These are phyloP conservation scores for Odontocerum albicorne DNA, from an alignment of 2,888 invertebrate genomes.

Conservation along the genomic window DNA sequence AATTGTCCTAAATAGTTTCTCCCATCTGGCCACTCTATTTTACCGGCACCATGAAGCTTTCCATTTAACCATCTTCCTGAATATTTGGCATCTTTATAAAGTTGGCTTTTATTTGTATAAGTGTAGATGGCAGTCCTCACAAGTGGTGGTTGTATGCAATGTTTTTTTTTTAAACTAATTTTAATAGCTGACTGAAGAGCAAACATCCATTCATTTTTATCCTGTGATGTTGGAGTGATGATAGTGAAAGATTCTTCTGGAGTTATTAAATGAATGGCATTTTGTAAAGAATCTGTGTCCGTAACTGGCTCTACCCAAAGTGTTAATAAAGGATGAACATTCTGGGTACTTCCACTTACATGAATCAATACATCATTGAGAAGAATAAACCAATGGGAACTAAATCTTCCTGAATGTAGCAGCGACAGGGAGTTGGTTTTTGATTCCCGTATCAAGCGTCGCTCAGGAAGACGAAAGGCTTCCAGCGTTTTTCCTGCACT, in stretches of 20 bases:
- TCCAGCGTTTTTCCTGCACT: conserved; percentile 66
- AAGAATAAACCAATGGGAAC: conserved; percentile 78
- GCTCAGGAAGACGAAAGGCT: conserved; percentile 62
- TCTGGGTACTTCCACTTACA: conserved; percentile 66
- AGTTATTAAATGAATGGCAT: conserved; percentile 69
- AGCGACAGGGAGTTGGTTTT: conserved; percentile 69
- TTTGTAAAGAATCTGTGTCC: conserved; percentile 65
- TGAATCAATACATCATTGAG: conserved; percentile 83
- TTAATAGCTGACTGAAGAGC: conserved; percentile 74
- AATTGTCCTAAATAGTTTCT: conserved; percentile 81
- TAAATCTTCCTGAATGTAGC: conserved; percentile 71
- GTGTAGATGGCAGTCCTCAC: conserved; percentile 71
- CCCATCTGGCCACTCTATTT: conserved; percentile 80
- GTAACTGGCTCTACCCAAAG: conserved; percentile 78
- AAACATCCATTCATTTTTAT: conserved; percentile 80
- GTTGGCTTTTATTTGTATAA: conserved; percentile 67
- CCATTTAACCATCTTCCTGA: conserved; percentile 81
- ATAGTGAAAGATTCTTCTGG: conserved; percentile 79
- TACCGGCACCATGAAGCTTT: conserved; percentile 81
- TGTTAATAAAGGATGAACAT: conserved; percentile 68
- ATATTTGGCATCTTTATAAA: conserved; percentile 78
- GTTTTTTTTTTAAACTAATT: conserved; percentile 63
- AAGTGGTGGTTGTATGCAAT: conserved; percentile 67
- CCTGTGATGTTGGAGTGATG: conserved; percentile 64
- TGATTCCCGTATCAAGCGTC: conserved; percentile 80